These are phyloP conservation scores for Serinus canaria DNA, from an alignment of 2,113 vertebrate species.

Conservation along the genomic window DNA sequence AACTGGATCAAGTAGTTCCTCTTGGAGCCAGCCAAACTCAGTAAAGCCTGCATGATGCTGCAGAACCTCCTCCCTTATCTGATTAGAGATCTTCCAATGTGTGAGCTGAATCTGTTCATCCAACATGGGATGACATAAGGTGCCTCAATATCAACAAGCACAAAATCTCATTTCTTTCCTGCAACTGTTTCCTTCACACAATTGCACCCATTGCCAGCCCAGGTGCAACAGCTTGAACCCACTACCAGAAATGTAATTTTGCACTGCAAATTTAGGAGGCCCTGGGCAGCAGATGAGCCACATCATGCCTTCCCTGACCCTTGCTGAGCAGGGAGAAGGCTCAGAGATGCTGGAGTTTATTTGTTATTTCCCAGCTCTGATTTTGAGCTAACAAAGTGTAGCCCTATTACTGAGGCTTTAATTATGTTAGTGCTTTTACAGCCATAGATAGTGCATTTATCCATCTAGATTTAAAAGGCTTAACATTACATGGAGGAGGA, in stretches of 20 bases:
- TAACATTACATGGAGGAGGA: background rate
- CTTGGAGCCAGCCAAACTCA: background rate
- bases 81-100: background rate
- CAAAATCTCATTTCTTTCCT: background rate
- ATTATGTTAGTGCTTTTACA: background rate
- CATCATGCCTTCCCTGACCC: background rate
- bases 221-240: background rate
- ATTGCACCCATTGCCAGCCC: rapidly evolving
- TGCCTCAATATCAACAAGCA: background rate
- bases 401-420: background rate
- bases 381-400: background rate
- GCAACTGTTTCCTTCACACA: rapidly evolving
- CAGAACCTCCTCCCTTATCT: background rate
- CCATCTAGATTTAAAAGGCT: background rate
- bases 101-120: background rate
- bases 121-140: background rate
- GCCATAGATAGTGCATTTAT: background rate
- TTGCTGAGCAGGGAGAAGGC: background rate
- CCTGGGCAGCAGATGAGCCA: background rate
- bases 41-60: background rate
- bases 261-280: rapidly evolving
- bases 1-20: background rate
- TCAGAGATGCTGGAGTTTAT: background rate
- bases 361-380: background rate
- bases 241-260: rapidly evolving